Evolutionary conservation across 2,797 vertebrate genomes (phyloP).

Genomic region (Knipowitschia caucasica): DNA sequence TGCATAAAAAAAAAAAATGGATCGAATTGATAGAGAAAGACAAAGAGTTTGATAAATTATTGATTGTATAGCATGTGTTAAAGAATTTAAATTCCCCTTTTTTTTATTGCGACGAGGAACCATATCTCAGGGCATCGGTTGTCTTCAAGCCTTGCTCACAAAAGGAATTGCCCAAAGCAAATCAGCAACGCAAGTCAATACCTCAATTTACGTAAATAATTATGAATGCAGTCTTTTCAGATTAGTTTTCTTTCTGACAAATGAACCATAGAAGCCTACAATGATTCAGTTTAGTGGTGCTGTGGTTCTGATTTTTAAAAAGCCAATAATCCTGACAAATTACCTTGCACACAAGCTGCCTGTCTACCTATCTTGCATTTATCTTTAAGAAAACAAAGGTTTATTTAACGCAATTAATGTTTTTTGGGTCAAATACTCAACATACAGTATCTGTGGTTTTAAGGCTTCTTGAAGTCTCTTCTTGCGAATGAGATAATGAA

Average conservation of each 20-base stretch:
- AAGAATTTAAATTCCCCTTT: constrained; percentile 29
- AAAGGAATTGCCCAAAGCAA: constrained; percentile 29
- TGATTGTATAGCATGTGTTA: constrained; percentile 30
- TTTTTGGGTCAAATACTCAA: not conserved
- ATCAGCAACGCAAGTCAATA: constrained; percentile 47
- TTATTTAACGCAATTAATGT: not conserved
- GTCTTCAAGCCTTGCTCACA: constrained; percentile 8
- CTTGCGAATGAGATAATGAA: constrained; percentile 22
- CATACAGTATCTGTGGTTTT: constrained; percentile 26
- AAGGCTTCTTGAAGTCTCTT: constrained; percentile 12
- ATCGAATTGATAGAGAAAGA: constrained; percentile 45
- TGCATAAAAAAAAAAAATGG: no score
- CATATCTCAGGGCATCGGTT: constrained; percentile 23
- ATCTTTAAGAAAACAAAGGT: constrained; percentile 7
- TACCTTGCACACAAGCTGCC: not conserved
- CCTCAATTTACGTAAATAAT: constrained; percentile 58
- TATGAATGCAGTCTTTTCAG: constrained; percentile 34
- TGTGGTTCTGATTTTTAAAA: constrained; percentile 22
- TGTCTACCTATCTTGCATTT: constrained; percentile 3
- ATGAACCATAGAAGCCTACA: constrained; percentile 25
- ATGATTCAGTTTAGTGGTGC: constrained; percentile 17
- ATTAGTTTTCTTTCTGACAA: constrained; percentile 28
- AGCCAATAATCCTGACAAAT: constrained; percentile 5
- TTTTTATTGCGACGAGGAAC: constrained; percentile 25
- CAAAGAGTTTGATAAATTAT: constrained; percentile 25